Conservation (phyloP, 30 jellyfish, hydroid and myxozoan species). For the Hydractinia echinata region DNA sequence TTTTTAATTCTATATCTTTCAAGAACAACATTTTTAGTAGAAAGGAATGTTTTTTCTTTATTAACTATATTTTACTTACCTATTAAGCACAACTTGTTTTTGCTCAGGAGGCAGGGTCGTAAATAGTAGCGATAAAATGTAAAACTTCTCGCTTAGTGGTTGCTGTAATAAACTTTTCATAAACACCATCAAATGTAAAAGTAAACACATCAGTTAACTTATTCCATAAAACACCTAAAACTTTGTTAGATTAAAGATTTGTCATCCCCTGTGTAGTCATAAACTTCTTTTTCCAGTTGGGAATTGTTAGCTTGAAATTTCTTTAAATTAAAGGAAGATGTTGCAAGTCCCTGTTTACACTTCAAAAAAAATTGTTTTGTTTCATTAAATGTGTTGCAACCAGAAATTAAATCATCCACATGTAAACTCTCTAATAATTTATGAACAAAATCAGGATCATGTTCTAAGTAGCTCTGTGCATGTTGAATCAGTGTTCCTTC, state of each 20-base stretch:
- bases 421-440: neutral
- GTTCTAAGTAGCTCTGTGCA: neutral
- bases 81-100: too few relatives aligned
- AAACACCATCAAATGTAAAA: too few relatives aligned
- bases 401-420: neutral
- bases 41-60: too few relatives aligned
- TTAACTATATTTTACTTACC: too few relatives aligned
- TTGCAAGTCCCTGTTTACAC: conserved; percentile 5
- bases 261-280: conserved; percentile 2
- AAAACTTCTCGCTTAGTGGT: too few relatives aligned
- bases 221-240: conserved; percentile 26
- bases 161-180: too few relatives aligned
- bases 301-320: conserved; percentile 27
- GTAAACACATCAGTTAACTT: conserved; percentile 8
- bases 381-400: too few relatives aligned
- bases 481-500: neutral
- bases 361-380: neutral
- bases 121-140: too few relatives aligned
- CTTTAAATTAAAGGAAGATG: conserved; percentile 26
- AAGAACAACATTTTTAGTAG: too few relatives aligned
- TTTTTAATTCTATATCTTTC: too few relatives aligned
- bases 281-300: neutral
- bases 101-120: too few relatives aligned
- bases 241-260: conserved; percentile 2
- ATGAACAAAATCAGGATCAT: neutral